Evolutionary conservation across 2,797 vertebrate genomes (phyloP).

Genomic region (Petrocephalus sullivani): DNA sequence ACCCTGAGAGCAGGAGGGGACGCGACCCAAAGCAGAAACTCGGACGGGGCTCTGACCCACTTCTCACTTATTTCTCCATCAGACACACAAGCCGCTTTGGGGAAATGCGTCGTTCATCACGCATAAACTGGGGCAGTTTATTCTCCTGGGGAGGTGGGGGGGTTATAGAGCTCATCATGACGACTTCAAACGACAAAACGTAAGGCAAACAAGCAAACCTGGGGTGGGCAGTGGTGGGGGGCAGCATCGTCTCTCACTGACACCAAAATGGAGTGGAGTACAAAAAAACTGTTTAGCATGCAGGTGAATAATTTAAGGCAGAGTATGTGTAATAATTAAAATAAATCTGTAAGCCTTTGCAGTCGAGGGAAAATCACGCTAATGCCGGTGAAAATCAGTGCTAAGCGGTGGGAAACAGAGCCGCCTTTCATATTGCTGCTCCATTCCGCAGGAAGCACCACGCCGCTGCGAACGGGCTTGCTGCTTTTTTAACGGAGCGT

Average conservation of each 20-base stretch:
- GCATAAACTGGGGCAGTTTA: conserved; percentile 32
- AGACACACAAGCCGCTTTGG: conserved; percentile 40
- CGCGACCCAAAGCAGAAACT: conserved; percentile 6
- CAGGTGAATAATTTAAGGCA: background rate
- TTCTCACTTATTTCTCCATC: conserved; percentile 33
- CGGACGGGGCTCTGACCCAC: conserved; percentile 30
- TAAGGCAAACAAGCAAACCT: background rate
- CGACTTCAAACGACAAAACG: conserved; percentile 18
- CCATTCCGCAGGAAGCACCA: background rate
- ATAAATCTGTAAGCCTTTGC: background rate
- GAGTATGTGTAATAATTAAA: background rate
- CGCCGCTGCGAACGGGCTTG: background rate
- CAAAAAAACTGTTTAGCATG: background rate
- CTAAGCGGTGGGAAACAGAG: background rate
- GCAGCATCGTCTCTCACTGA: conserved; percentile 13
- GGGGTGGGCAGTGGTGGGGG: conserved; percentile 8
- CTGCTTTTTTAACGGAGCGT: background rate
- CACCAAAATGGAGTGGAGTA: background rate
- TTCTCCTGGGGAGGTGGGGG: conserved; percentile 1
- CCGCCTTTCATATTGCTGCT: background rate
- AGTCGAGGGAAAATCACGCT: background rate
- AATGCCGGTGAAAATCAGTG: background rate
- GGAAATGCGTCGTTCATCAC: conserved; percentile 32
- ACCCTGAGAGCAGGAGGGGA: conserved; percentile 5
- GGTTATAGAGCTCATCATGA: background rate